Evolutionary conservation across 2,113 vertebrate species (phyloP).

Genomic region (Sylvia atricapilla): DNA sequence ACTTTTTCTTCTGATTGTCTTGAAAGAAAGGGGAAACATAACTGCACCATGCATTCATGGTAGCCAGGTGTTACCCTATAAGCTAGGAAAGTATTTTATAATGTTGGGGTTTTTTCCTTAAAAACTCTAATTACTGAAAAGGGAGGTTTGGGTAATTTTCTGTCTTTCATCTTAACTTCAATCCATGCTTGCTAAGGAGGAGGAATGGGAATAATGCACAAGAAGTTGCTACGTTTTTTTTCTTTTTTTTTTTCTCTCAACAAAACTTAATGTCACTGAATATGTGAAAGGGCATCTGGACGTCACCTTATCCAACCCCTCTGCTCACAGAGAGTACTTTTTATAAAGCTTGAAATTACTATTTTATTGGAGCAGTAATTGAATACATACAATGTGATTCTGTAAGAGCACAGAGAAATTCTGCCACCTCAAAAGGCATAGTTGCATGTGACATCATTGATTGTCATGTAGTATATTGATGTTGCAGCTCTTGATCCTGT

Average conservation of each 20-base stretch:
- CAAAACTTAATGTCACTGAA: background rate
- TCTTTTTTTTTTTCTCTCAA: background rate
- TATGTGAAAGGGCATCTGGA: background rate
- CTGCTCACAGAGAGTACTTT: background rate
- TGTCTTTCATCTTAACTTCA: background rate
- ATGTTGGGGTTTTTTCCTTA: accelerated
- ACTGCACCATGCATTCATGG: background rate
- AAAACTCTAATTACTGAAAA: background rate
- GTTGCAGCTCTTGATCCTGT: background rate
- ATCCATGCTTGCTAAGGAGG: background rate
- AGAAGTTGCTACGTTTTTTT: background rate
- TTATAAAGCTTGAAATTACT: background rate
- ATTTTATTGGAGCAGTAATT: background rate
- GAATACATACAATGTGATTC: background rate
- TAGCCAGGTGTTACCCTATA: background rate
- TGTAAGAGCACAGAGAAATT: background rate
- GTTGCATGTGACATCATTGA: background rate
- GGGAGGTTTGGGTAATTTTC: background rate
- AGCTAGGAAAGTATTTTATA: background rate
- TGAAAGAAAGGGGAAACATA: background rate
- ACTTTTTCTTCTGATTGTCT: background rate
- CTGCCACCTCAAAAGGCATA: background rate
- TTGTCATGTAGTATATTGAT: background rate
- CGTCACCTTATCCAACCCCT: accelerated
- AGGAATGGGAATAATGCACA: background rate